A percentile compares a stretch with the other conserved stretches of the same genome.
These are phyloP conservation scores for Lottia gigantea DNA, from an alignment of 2,888 invertebrate species.

Conservation along the genomic window DNA sequence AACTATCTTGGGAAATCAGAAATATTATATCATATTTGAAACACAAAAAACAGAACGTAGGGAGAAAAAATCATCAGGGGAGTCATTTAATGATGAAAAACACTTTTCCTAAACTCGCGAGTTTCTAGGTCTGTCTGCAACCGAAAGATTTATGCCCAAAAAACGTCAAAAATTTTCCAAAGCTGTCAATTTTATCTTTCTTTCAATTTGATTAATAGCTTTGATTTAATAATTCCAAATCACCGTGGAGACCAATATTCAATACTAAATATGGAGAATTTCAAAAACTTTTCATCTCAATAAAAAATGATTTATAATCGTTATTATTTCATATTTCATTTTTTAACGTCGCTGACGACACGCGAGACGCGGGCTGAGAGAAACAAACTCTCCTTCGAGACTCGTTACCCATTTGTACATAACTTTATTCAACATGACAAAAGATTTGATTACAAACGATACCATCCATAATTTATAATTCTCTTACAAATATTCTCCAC, in stretches of 20 bases:
- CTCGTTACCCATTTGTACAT: not conserved
- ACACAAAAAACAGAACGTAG: too few species aligned
- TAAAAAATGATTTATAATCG: not conserved
- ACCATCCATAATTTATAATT: not conserved
- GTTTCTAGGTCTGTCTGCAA: not conserved
- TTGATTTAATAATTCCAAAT: not conserved
- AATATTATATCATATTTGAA: conserved; percentile 5
- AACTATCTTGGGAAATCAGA: not conserved
- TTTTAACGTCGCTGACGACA: not conserved
- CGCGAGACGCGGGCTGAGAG: not conserved
- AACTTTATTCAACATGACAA: not conserved
- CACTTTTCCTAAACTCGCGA: too few species aligned
- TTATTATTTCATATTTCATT: conserved; percentile 9
- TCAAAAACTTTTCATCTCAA: conserved; percentile 7
- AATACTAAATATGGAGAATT: not conserved
- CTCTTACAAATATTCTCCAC: not conserved
- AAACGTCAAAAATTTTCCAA: not conserved
- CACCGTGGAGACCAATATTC: not conserved
- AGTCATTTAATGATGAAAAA: too few species aligned
- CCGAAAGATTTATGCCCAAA: not conserved
- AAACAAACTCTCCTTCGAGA: not conserved
- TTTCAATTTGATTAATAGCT: not conserved
- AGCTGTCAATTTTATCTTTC: not conserved
- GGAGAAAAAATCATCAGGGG: too few species aligned
- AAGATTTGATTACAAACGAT: not conserved